Base-by-base conservation (phyloP, 2,113 vertebrate genomes). In the Hymenochirus boettgeri region DNA sequence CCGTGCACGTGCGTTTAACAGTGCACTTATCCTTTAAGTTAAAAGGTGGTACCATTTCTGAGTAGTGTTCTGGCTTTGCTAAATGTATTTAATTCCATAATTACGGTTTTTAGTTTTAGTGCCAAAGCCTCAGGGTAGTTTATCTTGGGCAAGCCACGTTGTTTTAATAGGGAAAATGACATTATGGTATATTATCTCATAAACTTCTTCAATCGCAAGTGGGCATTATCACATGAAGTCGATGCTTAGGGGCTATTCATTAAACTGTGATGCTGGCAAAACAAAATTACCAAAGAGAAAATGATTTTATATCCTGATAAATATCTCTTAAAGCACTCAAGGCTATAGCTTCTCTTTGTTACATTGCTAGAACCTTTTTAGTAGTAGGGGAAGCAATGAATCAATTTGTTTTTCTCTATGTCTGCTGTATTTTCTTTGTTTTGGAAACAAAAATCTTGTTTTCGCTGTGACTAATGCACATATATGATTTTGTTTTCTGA, bases 321-420 rank as follows among this genome's bases (percentile, higher is more conserved):
- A 42, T 42, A 42, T 42, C 39, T 42, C 39, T 42, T 42, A n/a
- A n/a, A 42, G 17, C 39, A 42, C 39, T 42, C 39, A 42, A 42
- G 39, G 39, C 39, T 2, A 42, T 42, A 42, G 39, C n/a, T n/a
- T 42, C 13, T 42, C 39, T 42, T 42, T 42, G 39, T 17, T n/a
- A 42, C 39, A 42, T 42, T 15, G 15, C 39, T 42, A 42, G 39
- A n/a, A 42, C 39, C 17, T n/a, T 17, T 42, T 42, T 42, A n/a
- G 39, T 42, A 17, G 13, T 42, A 17, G 39, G 13, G 7, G n/a
- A 42, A 42, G 39, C 17, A n/a, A 42, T 42, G 11, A 5, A 42
- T 42, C 39, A 42, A n/a, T 42, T 42, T 42, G 2, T 42, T 42
- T 42, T 17, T 15, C 39, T 15, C 6, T 15, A n/a, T 13, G 39